Conservation (phyloP, 2,888 invertebrate genomes). For the Nysson spinosus region DNA sequence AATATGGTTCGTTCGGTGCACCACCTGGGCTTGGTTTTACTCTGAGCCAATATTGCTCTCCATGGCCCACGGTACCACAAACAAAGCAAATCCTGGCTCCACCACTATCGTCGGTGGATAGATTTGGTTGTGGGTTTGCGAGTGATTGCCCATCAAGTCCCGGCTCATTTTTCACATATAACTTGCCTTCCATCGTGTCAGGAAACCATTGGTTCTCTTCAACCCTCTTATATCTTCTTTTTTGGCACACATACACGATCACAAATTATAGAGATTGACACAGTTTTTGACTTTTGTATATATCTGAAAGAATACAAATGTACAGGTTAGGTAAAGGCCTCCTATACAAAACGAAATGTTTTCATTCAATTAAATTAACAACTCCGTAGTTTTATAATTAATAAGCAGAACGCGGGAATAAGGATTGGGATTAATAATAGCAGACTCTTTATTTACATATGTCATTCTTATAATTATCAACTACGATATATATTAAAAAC, state of each 20-base stretch:
- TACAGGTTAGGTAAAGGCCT: not conserved
- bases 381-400: too few relatives aligned
- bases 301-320: slow-evolving; percentile 53
- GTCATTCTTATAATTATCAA: too few relatives aligned
- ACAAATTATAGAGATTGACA: slow-evolving; percentile 45
- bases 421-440: too few relatives aligned
- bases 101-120: slow-evolving; percentile 60
- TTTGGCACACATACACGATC: slow-evolving; percentile 62
- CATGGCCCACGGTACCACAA: slow-evolving; percentile 85
- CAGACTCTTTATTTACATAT: too few relatives aligned
- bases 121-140: slow-evolving; percentile 62
- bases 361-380: too few relatives aligned
- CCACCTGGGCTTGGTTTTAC: slow-evolving; percentile 84
- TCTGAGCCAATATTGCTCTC: slow-evolving; percentile 81
- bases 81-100: slow-evolving; percentile 81
- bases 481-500: accelerated
- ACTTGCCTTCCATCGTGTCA: slow-evolving; percentile 80
- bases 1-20: slow-evolving; percentile 87
- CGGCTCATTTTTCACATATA: slow-evolving; percentile 85
- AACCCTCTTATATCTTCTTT: slow-evolving; percentile 54
- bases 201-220: slow-evolving; percentile 71
- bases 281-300: slow-evolving; percentile 45
- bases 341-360: too few relatives aligned
- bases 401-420: too few relatives aligned
- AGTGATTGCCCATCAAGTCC: slow-evolving; percentile 78